A percentile compares a stretch with the other conserved stretches of the same genome.
These are phyloP conservation scores for Nixonia krombeini DNA, from an alignment of 1,140 invertebrate genomes.

Conservation along the genomic window DNA sequence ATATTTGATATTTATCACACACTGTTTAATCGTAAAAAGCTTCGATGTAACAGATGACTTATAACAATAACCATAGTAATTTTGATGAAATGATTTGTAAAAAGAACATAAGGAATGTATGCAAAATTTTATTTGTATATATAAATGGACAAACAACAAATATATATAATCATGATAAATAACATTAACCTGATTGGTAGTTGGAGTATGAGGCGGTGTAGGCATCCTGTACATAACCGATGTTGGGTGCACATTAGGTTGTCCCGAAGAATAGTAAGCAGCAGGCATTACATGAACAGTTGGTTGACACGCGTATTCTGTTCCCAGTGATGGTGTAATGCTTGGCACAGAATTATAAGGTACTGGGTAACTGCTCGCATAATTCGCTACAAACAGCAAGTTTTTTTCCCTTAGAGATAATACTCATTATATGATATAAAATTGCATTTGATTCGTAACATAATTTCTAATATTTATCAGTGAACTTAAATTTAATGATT, in stretches of 20 bases:
- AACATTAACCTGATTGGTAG: slow-evolving; percentile 59
- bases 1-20: no score
- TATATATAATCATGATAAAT: not conserved
- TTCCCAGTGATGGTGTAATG: slow-evolving; percentile 52
- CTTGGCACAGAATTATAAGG: slow-evolving; percentile 64
- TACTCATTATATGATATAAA: no score
- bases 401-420: not conserved
- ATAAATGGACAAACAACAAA: no score
- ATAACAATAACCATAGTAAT: no score
- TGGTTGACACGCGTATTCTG: slow-evolving; percentile 62
- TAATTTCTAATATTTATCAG: no score
- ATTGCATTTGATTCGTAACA: no score
- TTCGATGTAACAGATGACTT: no score
- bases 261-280: slow-evolving; percentile 59
- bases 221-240: slow-evolving; percentile 67
- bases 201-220: slow-evolving; percentile 68
- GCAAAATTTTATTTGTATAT: no score
- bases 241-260: slow-evolving; percentile 62
- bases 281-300: slow-evolving; percentile 63
- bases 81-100: no score
- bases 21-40: no score
- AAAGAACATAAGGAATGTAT: no score
- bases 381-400: slow-evolving; percentile 53
- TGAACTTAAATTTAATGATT: no score
- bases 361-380: slow-evolving; percentile 62